phyloP scores from a whole-genome alignment of 1,140 invertebrate species.

The Philopotamus ludificatus region DNA sequence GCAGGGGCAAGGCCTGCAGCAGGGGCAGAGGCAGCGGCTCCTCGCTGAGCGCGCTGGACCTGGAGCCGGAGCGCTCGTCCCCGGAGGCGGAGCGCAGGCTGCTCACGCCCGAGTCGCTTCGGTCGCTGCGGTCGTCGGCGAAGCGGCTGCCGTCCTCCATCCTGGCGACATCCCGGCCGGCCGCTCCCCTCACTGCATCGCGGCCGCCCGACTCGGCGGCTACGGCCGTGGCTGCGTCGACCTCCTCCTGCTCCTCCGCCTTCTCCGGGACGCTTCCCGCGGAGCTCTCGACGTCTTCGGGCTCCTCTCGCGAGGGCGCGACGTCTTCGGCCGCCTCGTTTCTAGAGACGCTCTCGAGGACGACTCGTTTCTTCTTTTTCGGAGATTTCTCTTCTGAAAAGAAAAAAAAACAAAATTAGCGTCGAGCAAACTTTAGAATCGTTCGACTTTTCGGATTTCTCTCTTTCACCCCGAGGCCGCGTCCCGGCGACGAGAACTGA shows the following conservation, averaged over 20 bases:
- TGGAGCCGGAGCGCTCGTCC: slow-evolving; percentile 69
- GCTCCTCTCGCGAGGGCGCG: not conserved
- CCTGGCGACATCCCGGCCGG: slow-evolving; percentile 51
- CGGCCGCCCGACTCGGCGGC: slow-evolving; percentile 19
- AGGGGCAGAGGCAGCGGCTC: slow-evolving; percentile 48
- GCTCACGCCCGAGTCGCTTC: slow-evolving; percentile 68
- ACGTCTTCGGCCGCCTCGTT: not conserved
- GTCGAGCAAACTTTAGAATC: too few relatives aligned
- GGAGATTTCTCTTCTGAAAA: too few relatives aligned
- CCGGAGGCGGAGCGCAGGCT: slow-evolving; percentile 64
- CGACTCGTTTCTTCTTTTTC: too few relatives aligned
- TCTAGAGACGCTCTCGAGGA: too few relatives aligned
- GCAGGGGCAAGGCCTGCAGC: slow-evolving; percentile 43
- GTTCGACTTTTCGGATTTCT: not conserved
- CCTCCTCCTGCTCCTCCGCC: not conserved
- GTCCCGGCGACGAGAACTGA: not conserved
- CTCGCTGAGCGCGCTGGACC: slow-evolving; percentile 65
- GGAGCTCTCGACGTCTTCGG: not conserved
- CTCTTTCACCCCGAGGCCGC: slow-evolving; percentile 1
- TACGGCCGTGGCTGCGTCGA: slow-evolving; percentile 37
- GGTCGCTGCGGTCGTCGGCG: slow-evolving; percentile 59
- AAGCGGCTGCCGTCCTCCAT: slow-evolving; percentile 49
- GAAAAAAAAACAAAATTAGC: too few relatives aligned
- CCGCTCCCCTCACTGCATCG: not conserved
- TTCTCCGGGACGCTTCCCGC: not conserved